Conservation (phyloP, 2,888 invertebrate species). For the Callosobruchus maculatus region DNA sequence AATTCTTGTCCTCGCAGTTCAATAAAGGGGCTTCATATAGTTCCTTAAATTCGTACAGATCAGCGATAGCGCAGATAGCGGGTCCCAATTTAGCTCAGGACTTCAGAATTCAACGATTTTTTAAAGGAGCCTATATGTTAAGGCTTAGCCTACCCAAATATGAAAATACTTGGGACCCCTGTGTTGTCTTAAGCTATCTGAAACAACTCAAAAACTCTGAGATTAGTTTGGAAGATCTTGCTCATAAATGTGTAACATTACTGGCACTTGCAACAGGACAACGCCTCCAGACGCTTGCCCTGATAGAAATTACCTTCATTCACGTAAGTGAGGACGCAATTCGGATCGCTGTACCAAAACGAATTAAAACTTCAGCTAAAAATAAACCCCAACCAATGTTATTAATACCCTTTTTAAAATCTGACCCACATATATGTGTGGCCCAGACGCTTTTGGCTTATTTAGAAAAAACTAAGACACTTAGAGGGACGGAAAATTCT, state of each 20-base stretch:
- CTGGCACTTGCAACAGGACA: background rate
- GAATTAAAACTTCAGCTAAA: background rate
- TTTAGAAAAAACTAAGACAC: too few species aligned
- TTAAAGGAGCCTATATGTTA: slow-evolving; percentile 11
- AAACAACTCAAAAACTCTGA: too few species aligned
- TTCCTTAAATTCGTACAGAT: slow-evolving; percentile 12
- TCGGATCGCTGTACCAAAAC: too few species aligned
- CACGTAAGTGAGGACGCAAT: too few species aligned
- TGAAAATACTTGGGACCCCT: slow-evolving; percentile 1
- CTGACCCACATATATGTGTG: background rate
- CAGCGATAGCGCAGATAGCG: slow-evolving; percentile 10
- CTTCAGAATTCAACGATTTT: slow-evolving; percentile 10
- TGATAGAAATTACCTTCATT: too few species aligned
- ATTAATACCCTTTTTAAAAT: background rate
- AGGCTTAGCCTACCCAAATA: slow-evolving; percentile 3
- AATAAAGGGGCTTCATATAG: too few species aligned
- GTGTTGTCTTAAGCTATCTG: background rate
- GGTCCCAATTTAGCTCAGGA: slow-evolving; percentile 6
- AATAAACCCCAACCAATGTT: background rate
- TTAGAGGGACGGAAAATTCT: too few species aligned
- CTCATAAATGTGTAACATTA: background rate
- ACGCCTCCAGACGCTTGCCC: too few species aligned
- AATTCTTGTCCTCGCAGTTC: slow-evolving; percentile 7
- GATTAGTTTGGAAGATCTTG: too few species aligned
- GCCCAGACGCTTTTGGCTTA: too few species aligned